Percentiles rank a stretch among this genome's conserved stretches.
These are phyloP conservation scores for Aptenodytes patagonicus DNA, from an alignment of 2,113 vertebrate species.

Conservation along the genomic window DNA sequence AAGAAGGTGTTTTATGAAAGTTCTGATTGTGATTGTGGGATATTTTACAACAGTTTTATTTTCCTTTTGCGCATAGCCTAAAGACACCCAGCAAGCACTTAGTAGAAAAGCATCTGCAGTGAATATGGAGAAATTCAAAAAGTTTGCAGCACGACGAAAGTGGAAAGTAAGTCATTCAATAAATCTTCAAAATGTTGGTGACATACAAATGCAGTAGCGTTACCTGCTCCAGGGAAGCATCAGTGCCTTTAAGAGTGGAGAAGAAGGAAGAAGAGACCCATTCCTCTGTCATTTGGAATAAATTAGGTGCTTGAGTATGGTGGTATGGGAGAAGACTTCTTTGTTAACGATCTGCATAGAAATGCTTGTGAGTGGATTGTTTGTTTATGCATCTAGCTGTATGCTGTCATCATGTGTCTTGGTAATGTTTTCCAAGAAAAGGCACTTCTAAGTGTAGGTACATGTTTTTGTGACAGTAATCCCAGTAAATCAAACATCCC, in stretches of 20 bases:
- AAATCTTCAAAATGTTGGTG: background rate
- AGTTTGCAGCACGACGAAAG: constrained; percentile 94
- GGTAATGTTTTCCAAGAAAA: background rate
- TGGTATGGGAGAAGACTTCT: background rate
- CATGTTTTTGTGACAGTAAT: background rate
- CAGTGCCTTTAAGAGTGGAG: background rate
- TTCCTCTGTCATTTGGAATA: background rate
- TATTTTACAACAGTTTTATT: background rate
- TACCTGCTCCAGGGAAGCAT: background rate
- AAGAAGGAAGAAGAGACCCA: background rate
- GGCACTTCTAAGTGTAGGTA: background rate
- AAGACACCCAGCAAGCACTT: constrained; percentile 93
- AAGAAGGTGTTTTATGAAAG: background rate
- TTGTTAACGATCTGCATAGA: background rate
- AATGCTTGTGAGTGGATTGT: background rate
- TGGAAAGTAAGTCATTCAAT: constrained; percentile 88
- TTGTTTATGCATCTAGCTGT: background rate
- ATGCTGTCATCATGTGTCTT: background rate
- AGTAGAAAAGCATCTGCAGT: constrained; percentile 97
- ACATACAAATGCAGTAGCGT: background rate
- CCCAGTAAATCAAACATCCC: background rate
- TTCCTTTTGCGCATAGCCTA: constrained; percentile 79
- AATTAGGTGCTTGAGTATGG: background rate
- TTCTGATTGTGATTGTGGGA: background rate
- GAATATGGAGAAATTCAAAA: constrained; percentile 99